A percentile compares a stretch with the other conserved stretches of the same genome.
phyloP scores from a whole-genome alignment of 2,888 invertebrate genomes.

The Erebia palarica region DNA sequence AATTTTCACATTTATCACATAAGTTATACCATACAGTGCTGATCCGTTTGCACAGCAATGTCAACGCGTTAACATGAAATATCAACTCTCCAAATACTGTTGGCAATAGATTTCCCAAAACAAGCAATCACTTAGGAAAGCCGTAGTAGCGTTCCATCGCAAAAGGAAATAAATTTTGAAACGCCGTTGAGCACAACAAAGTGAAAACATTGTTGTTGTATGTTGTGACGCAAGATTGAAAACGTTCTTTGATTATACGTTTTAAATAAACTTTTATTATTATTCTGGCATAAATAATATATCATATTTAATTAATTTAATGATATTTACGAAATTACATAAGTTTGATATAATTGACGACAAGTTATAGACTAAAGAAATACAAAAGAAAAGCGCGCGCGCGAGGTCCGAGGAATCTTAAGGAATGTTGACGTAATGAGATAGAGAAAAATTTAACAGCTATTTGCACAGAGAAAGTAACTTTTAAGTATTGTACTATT shows the following conservation, averaged over 20 bases:
- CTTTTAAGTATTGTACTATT: no score
- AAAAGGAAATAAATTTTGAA: conserved; percentile 12
- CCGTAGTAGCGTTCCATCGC: conserved; percentile 11
- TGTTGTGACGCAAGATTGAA: conserved; percentile 10
- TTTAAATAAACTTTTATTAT: conserved; percentile 3
- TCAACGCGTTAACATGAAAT: conserved; percentile 19
- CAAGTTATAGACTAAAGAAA: no score
- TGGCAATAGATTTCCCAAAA: conserved; percentile 35
- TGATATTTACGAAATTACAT: no score
- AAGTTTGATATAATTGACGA: no score
- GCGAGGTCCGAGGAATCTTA: no score
- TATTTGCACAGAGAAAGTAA: no score
- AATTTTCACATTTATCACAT: no score
- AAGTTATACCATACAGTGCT: background rate
- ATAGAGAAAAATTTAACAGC: no score
- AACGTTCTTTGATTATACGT: background rate
- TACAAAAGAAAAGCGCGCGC: no score
- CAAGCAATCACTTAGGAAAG: conserved; percentile 35
- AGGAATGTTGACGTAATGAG: no score
- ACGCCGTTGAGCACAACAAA: conserved; percentile 12
- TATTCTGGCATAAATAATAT: background rate
- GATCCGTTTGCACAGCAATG: conserved; percentile 5
- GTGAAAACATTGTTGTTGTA: background rate
- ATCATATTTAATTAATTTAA: no score
- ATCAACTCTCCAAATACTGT: conserved; percentile 23